phyloP scores from a whole-genome alignment of 2,797 vertebrate species.

The Anniella stebbinsi region DNA sequence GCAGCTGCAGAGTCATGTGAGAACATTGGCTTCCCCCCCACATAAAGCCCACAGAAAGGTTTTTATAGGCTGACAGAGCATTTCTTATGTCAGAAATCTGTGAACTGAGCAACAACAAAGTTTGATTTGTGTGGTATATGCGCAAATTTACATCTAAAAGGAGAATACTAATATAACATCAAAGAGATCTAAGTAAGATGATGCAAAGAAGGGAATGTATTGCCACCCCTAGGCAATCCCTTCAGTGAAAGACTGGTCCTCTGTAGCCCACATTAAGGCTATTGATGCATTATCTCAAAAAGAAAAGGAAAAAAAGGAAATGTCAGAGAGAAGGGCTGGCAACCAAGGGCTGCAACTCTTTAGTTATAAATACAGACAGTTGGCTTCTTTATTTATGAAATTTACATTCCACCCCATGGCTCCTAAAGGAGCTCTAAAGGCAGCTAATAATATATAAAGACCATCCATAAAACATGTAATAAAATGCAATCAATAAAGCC shows the following conservation, averaged over 20 bases:
- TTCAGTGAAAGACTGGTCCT: background rate
- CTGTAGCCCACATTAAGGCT: accelerated
- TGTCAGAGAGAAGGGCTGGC: background rate
- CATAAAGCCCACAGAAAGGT: background rate
- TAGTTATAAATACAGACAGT: background rate
- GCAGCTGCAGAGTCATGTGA: accelerated
- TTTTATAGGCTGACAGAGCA: background rate
- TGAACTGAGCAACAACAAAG: background rate
- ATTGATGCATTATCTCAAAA: background rate
- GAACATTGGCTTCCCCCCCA: background rate
- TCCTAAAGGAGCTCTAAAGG: background rate
- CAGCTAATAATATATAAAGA: background rate
- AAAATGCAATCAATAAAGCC: background rate
- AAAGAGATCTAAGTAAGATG: background rate
- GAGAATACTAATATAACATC: background rate
- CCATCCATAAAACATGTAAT: background rate
- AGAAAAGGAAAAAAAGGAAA: background rate
- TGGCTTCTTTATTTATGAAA: background rate
- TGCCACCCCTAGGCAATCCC: accelerated
- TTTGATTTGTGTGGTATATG: background rate
- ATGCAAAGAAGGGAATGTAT: background rate
- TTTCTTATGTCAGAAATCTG: slow-evolving; percentile 18
- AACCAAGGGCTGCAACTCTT: accelerated
- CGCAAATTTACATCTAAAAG: background rate
- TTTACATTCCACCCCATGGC: background rate